phyloP scores from a whole-genome alignment of 2,113 vertebrate species.

The Pipra filicauda region DNA sequence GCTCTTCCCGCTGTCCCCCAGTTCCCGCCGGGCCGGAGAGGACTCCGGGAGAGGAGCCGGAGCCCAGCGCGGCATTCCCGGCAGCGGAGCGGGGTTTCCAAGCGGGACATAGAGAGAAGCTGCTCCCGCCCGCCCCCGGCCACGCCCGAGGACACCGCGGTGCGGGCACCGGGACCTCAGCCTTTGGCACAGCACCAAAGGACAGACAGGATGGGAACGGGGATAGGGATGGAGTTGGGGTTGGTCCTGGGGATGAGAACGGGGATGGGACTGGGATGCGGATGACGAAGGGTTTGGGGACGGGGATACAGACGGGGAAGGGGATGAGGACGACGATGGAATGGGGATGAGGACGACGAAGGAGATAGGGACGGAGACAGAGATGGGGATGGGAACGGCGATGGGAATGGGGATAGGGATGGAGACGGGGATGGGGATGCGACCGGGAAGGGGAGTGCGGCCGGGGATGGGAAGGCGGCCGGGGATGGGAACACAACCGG shows the following conservation, averaged over 20 bases:
- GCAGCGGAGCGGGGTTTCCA: background rate
- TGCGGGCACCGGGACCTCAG: background rate
- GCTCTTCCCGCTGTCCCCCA: background rate
- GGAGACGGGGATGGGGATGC: background rate
- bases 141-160: background rate
- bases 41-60: background rate
- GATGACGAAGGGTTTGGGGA: fast-evolving
- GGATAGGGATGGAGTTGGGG: fast-evolving
- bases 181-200: too few species aligned
- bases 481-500: too few species aligned
- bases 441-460: too few species aligned
- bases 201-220: too few species aligned
- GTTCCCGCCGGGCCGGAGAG: background rate
- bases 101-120: background rate
- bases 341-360: fast-evolving
- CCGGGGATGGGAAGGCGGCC: too few species aligned
- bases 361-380: too few species aligned
- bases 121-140: background rate
- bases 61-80: background rate
- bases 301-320: too few species aligned
- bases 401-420: too few species aligned
- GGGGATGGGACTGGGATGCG: fast-evolving
- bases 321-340: too few species aligned
- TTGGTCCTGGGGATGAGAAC: background rate
- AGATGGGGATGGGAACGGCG: too few species aligned